Conservation (phyloP, 2,113 vertebrate genomes). For the Coreoperca whiteheadi region DNA sequence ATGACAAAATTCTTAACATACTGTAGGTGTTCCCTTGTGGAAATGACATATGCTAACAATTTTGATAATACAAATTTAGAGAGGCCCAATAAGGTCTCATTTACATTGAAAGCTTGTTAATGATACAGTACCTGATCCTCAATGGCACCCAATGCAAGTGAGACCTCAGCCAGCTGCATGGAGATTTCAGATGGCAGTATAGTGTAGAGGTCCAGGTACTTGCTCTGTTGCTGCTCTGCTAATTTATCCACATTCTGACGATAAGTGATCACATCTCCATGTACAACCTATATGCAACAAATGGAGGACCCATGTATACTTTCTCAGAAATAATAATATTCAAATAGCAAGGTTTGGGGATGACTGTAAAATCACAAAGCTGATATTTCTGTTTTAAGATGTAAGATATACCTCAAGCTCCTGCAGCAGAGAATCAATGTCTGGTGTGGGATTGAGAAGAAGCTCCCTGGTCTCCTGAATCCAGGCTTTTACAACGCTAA, state of each 20-base stretch:
- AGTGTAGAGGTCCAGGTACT: slow-evolving; percentile 92
- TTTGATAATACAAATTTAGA: not conserved
- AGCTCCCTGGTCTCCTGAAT: slow-evolving; percentile 93
- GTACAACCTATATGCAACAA: slow-evolving; percentile 84
- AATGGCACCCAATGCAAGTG: slow-evolving; percentile 88
- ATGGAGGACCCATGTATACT: not conserved
- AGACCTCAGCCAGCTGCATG: slow-evolving; percentile 91
- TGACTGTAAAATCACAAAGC: not conserved
- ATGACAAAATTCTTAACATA: not conserved
- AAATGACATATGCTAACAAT: slow-evolving; percentile 3
- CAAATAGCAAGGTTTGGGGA: not conserved
- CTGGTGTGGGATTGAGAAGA: slow-evolving; percentile 91
- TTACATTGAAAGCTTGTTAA: not conserved
- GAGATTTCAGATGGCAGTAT: slow-evolving; percentile 93
- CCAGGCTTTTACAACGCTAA: slow-evolving; percentile 92
- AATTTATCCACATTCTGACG: slow-evolving; percentile 91
- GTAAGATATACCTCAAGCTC: slow-evolving; percentile 88
- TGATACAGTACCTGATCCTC: slow-evolving; percentile 89
- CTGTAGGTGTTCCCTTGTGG: not conserved
- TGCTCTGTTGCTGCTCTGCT: slow-evolving; percentile 93
- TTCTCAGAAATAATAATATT: not conserved
- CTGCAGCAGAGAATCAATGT: slow-evolving; percentile 89
- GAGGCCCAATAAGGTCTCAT: not conserved
- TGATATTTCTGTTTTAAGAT: not conserved
- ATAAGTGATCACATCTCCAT: slow-evolving; percentile 87